phyloP scores from a whole-genome alignment of 2,797 vertebrate species.

The Pantherophis alleghaniensis region DNA sequence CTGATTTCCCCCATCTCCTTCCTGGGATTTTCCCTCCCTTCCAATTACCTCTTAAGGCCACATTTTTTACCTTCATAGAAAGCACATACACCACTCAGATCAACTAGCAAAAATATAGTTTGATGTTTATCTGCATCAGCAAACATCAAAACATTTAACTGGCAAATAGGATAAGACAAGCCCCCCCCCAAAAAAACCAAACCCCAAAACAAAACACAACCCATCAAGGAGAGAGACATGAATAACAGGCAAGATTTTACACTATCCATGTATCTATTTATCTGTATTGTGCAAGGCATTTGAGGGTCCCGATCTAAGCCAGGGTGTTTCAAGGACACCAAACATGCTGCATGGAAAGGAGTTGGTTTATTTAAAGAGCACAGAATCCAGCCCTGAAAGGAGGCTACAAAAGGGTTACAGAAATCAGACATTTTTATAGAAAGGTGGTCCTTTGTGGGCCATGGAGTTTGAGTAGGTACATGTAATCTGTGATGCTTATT shows the following conservation, averaged over 20 bases:
- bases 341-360: not conserved
- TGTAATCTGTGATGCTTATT: not conserved
- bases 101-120: not conserved
- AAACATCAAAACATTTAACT: not conserved
- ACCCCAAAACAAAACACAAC: not conserved
- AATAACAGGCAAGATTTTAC: not conserved
- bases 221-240: not conserved
- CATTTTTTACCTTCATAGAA: not conserved
- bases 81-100: not conserved
- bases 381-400: not conserved
- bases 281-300: not conserved
- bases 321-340: not conserved
- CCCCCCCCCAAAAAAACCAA: not conserved
- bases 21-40: slow-evolving; percentile 27
- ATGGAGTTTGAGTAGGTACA: not conserved
- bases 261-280: not conserved
- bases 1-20: slow-evolving; percentile 1
- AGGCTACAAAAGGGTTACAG: not conserved
- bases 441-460: not conserved
- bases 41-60: too few relatives aligned
- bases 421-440: not conserved
- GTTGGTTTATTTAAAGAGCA: not conserved
- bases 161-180: not conserved
- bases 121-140: not conserved
- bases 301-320: not conserved